Conservation (phyloP, 2,113 vertebrate genomes). For the Corvus hawaiiensis region DNA sequence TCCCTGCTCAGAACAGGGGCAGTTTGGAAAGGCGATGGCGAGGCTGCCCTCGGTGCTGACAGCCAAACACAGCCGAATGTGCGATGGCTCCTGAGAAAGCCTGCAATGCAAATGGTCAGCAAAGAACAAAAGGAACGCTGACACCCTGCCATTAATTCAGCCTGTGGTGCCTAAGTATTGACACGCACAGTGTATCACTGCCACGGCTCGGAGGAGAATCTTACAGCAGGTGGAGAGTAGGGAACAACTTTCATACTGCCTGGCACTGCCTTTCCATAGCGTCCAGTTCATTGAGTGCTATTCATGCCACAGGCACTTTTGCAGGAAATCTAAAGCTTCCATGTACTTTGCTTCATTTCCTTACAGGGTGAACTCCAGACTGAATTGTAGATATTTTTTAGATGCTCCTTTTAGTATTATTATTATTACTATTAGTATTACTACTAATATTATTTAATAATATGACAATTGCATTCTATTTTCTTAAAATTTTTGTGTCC, state of each 20-base stretch:
- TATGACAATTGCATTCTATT: background rate
- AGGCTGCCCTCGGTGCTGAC: background rate
- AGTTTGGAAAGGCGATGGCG: background rate
- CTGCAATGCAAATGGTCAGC: background rate
- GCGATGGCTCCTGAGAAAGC: background rate
- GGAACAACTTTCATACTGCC: background rate
- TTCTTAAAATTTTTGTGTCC: background rate
- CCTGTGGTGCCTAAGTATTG: background rate
- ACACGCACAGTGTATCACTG: background rate
- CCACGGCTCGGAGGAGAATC: background rate
- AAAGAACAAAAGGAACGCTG: constrained; percentile 43
- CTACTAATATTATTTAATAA: background rate
- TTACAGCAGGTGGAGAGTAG: background rate
- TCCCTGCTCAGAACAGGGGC: background rate
- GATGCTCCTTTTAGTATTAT: background rate
- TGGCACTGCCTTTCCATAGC: background rate
- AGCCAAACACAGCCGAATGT: background rate
- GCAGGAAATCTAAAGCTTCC: background rate
- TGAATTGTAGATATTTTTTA: background rate
- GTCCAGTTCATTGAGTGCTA: background rate
- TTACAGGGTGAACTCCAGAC: background rate
- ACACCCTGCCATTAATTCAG: constrained; percentile 10
- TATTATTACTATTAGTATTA: background rate
- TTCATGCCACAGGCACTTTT: background rate
- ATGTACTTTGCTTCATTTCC: background rate